Evolutionary conservation across 1,140 invertebrate species (phyloP), one percentile per base, ranked within the genome.

Genomic region (Bombus impatiens): DNA sequence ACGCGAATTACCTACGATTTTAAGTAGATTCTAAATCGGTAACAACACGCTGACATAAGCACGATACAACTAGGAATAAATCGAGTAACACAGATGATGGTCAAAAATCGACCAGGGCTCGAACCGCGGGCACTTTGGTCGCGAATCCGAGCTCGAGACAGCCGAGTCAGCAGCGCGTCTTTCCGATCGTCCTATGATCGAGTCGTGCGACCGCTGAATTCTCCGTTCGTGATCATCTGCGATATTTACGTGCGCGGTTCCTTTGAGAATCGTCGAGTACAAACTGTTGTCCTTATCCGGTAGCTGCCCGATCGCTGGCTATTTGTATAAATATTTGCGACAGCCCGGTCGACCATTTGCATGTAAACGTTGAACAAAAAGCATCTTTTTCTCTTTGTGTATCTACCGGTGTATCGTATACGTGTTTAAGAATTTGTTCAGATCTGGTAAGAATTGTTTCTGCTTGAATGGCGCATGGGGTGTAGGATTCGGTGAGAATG

Each of bases 301-400:
- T 22, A 53, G 47, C 47, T 53, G 47, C 18, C 5, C 5, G 15
- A 25, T 42, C 78, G 62, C 13, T 6, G 5, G n/a, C 62, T 79
- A 35, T 25, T 79, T n/a, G 18, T 22, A 47, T 47, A 67, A 79
- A 79, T 79, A 79, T 79, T 79, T 79, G 42, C 8, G 62, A n/a
- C 13, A 42, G 35, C n/a, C 28, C 12, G 40, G 32, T 35, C 15
- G 28, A 1, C 18, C 4, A 28, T 47, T 35, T 32, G 25, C 18
- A 40, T 32, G 42, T 18, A 74, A 44, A 74, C 6, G 71, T 32
- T 1, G 28, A 32, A 44, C 6, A 0, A 28, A 72, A 42, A n/a
- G 12, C 1, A n/a, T 9, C 37, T 15, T 25, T 28, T 71, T 71
- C 25, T 1, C 40, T 8, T 42, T 15, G 68, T 6, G 10, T 9